These are phyloP conservation scores for Sturmia bella DNA, from an alignment of 2,888 invertebrate genomes.

Conservation along the genomic window DNA sequence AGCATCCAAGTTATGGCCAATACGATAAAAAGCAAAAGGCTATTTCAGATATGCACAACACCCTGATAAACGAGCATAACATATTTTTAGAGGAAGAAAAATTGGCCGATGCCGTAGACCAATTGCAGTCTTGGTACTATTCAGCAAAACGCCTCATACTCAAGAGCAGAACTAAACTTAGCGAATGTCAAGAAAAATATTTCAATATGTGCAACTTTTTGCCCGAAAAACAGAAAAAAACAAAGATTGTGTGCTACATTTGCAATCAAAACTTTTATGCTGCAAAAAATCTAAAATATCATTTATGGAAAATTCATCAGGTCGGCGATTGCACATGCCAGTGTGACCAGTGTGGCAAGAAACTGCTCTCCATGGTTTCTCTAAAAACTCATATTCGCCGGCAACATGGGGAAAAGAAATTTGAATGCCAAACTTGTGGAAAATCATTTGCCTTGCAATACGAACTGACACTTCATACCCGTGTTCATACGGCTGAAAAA, in stretches of 20 bases:
- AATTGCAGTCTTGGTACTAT: slow-evolving; percentile 76
- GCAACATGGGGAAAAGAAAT: slow-evolving; percentile 75
- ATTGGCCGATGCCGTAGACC: slow-evolving; percentile 74
- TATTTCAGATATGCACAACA: slow-evolving; percentile 72
- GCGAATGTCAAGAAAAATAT: slow-evolving; percentile 72
- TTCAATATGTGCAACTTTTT: slow-evolving; percentile 72
- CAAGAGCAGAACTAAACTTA: slow-evolving; percentile 7
- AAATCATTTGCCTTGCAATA: slow-evolving; percentile 73
- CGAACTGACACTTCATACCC: slow-evolving; percentile 73
- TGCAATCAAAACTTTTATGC: slow-evolving; percentile 72
- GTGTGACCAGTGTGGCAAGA: slow-evolving; percentile 73
- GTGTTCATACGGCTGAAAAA: slow-evolving; percentile 75
- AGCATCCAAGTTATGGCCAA: slow-evolving; percentile 72
- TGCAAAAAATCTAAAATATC: slow-evolving; percentile 73
- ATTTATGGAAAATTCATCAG: slow-evolving; percentile 74
- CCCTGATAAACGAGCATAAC: slow-evolving; percentile 62
- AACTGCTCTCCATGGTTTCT: slow-evolving; percentile 72
- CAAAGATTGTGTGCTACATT: slow-evolving; percentile 72
- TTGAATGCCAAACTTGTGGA: slow-evolving; percentile 74
- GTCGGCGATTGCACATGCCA: slow-evolving; percentile 76
- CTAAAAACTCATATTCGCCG: slow-evolving; percentile 73
- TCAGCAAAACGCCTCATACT: slow-evolving; percentile 55
- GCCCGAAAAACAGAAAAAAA: slow-evolving; percentile 72
- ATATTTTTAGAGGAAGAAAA: slow-evolving; percentile 73
- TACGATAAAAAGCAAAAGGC: slow-evolving; percentile 72